Evolutionary conservation across 2,888 invertebrate genomes (phyloP).

Genomic region (Microplitis deprimator): DNA sequence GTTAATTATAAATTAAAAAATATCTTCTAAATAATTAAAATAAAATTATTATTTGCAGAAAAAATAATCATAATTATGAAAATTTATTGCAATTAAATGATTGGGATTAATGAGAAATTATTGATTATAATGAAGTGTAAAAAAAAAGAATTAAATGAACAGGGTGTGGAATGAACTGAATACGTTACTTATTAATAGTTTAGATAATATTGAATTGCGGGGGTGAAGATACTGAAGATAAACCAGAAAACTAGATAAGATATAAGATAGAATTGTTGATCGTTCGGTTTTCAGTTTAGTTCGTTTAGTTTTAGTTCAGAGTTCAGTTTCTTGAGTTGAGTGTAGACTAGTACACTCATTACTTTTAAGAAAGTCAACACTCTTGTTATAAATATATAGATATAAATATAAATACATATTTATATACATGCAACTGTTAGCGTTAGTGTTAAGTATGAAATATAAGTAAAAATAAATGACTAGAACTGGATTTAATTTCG

Average conservation of each 20-base stretch:
- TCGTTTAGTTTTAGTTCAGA: not conserved
- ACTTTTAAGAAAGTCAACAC: not conserved
- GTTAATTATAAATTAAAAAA: not conserved
- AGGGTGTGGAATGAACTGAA: not conserved
- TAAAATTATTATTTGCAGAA: too few species aligned
- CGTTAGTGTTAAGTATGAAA: too few species aligned
- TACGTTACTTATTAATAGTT: not conserved
- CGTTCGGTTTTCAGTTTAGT: not conserved
- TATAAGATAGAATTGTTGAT: not conserved
- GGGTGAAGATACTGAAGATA: not conserved
- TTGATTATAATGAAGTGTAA: not conserved
- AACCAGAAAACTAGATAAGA: not conserved
- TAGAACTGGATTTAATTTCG: too few species aligned
- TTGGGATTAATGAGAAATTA: too few species aligned
- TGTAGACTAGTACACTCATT: not conserved
- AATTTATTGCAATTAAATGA: too few species aligned
- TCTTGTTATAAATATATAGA: not conserved
- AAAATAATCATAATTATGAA: too few species aligned
- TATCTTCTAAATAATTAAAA: not conserved
- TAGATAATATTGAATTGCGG: not conserved
- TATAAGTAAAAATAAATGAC: too few species aligned
- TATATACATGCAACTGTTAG: too few species aligned
- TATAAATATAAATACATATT: too few species aligned
- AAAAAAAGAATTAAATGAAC: not conserved
- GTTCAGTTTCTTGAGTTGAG: not conserved